phyloP scores from a whole-genome alignment of 2,797 vertebrate genomes.

The Falco biarmicus region DNA sequence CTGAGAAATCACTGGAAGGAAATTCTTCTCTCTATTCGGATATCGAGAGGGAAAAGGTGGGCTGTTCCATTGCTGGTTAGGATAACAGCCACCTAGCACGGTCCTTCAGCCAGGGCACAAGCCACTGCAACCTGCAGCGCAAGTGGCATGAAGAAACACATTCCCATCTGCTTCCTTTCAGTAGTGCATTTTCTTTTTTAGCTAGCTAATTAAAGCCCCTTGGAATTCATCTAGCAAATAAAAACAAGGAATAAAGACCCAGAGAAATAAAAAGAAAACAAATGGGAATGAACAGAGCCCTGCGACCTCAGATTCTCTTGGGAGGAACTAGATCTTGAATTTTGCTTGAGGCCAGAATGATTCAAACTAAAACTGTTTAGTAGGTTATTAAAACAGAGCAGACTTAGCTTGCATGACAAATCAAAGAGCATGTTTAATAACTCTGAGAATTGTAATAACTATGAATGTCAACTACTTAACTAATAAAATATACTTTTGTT shows the following conservation, averaged over 20 bases:
- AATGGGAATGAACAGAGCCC: neutral
- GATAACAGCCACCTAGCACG: neutral
- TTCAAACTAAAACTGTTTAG: neutral
- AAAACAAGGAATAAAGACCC: neutral
- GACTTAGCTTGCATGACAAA: neutral
- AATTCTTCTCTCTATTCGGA: neutral
- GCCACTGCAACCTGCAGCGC: neutral
- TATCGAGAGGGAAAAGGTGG: neutral
- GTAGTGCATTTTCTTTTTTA: neutral
- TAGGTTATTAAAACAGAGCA: neutral
- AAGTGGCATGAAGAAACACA: neutral
- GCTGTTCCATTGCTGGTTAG: neutral
- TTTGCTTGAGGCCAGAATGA: neutral
- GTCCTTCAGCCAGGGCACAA: neutral
- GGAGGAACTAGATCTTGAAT: neutral
- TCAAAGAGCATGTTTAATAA: neutral
- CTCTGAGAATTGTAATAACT: neutral
- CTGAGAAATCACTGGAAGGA: neutral
- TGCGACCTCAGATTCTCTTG: neutral
- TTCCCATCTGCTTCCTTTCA: neutral
- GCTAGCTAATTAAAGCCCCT: neutral
- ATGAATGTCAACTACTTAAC: neutral
- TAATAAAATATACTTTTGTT: neutral
- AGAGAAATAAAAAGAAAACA: neutral
- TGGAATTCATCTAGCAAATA: neutral